Base-by-base conservation (phyloP, 1,140 invertebrate species). In the Ostrea edulis region DNA sequence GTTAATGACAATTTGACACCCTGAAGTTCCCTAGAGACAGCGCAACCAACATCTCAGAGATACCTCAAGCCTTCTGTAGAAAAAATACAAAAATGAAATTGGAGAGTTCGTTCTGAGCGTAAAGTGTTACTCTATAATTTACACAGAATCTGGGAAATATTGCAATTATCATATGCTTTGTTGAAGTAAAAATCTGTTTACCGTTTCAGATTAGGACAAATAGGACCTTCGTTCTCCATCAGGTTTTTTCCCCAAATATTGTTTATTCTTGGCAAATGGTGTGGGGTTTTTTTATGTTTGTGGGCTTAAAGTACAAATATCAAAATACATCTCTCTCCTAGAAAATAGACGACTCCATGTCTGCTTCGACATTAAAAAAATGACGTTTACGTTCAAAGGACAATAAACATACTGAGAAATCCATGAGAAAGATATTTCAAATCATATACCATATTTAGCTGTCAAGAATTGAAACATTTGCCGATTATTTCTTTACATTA, bases 1-100 rank as follows among this genome's bases (percentile, higher is more conserved):
- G 35, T 71, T 71, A 71, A 71, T 71, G 68, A 25, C 68, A 22
- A 71, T 71, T 44, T 71, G 68, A 71, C 68, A 71, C 68, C 25
- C 4, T 71, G 29, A 14, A 71, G 22, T 71, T 22, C 68, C 68
- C 8, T 4, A 14, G 29, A 35, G 29, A 35, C 22, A 29, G 35
- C 25, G 11, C 8, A 71, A 25, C 25, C 14, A 25, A 14, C 0
- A 2, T 14, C 14, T 35, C 29, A 9, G 35, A 25, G 68, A 35
- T 29, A 14, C 29, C 25, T 12, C 12, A 14, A 29, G 22, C 25
- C 68, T 35, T 35, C 12, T 29, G 68, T 71, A 12, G 29, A 71
- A 25, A 71, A 11, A 71, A 35, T 35, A 71, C 5, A 44, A 44
- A 44, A 44, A 71, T 29, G 68, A 71, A 71, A 71, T 29, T 12